A percentile compares a stretch with the other conserved stretches of the same genome.
Conservation (phyloP, 2,113 vertebrate genomes). For the Pseudonaja textilis region DNA sequence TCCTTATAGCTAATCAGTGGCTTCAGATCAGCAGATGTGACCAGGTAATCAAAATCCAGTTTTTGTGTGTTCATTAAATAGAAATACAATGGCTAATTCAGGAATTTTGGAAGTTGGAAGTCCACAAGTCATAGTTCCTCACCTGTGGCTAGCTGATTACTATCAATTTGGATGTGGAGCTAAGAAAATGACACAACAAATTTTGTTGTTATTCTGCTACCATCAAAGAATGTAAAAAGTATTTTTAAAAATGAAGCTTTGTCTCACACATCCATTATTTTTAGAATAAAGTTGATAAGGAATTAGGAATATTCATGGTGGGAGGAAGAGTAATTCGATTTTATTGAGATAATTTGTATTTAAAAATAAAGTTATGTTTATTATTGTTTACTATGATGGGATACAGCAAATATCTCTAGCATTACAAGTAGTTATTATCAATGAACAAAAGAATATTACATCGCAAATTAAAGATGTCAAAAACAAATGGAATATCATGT, state of each 20-base stretch:
- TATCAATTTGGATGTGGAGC: neutral
- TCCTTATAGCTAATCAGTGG: neutral
- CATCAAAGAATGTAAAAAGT: neutral
- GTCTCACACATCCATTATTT: neutral
- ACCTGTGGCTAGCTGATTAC: neutral
- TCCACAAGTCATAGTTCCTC: neutral
- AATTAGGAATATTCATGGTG: neutral
- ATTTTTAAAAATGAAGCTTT: neutral
- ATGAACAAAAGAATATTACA: neutral
- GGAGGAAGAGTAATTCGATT: neutral
- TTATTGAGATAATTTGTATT: neutral
- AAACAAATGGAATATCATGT: neutral
- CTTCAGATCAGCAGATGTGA: neutral
- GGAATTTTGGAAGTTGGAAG: neutral
- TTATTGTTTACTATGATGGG: neutral
- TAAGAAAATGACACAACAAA: neutral
- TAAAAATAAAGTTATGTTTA: neutral
- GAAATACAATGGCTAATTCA: too few relatives aligned
- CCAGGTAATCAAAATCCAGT: neutral
- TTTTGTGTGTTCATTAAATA: neutral
- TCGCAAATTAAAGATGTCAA: neutral
- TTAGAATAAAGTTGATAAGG: neutral
- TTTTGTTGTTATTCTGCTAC: neutral
- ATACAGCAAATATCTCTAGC: neutral
- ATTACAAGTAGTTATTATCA: neutral